A percentile compares a stretch with the other conserved stretches of the same genome.
Evolutionary conservation across 2,113 vertebrate species (phyloP).

Genomic region (Spilogale gracilis): DNA sequence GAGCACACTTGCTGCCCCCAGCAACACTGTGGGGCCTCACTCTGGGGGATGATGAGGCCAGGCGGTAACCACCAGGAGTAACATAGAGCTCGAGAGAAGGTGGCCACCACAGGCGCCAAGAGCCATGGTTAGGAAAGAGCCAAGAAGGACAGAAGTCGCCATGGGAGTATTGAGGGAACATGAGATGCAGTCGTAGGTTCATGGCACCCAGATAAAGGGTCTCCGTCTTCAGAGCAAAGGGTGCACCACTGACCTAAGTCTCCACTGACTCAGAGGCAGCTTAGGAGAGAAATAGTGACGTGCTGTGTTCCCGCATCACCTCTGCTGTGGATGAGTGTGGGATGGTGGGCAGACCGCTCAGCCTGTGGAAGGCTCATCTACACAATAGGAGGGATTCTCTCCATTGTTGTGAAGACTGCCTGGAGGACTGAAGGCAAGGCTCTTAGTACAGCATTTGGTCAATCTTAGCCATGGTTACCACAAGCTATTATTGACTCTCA

Average conservation of each 20-base stretch:
- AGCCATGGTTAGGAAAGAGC: background rate
- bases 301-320: too few species aligned
- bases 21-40: background rate
- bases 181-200: background rate
- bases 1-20: background rate
- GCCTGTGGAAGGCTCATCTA: background rate
- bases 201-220: rapidly evolving
- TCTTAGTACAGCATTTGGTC: background rate
- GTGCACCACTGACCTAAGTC: background rate
- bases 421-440: rapidly evolving
- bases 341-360: background rate
- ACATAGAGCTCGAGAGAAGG: background rate
- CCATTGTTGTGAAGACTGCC: background rate
- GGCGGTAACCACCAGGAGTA: background rate
- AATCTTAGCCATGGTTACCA: background rate
- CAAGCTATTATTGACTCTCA: background rate
- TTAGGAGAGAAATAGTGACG: background rate
- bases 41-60: background rate
- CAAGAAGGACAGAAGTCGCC: background rate
- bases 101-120: background rate
- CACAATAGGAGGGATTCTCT: background rate
- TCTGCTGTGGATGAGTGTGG: rapidly evolving
- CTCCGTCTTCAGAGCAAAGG: background rate
- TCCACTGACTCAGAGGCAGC: background rate
- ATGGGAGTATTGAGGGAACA: too few species aligned